These are phyloP conservation scores for Troides oblongomaculatus DNA, from an alignment of 2,888 invertebrate genomes.

Conservation along the genomic window DNA sequence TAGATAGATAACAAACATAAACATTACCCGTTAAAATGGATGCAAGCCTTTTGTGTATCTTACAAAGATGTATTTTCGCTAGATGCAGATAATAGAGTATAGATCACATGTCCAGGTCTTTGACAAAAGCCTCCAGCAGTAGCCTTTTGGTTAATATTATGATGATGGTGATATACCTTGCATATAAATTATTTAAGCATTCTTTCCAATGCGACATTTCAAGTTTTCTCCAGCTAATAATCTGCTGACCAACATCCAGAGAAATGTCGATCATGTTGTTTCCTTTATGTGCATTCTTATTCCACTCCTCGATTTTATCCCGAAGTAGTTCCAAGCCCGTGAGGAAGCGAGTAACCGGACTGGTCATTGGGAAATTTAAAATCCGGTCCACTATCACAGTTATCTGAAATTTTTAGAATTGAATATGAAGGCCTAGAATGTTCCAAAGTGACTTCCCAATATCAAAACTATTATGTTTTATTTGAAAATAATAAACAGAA, in stretches of 20 bases:
- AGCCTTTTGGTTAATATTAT: too few relatives aligned
- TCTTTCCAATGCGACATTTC: constrained; percentile 94
- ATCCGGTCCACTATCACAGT: constrained; percentile 83
- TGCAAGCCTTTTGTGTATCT: too few relatives aligned
- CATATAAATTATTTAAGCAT: constrained; percentile 84
- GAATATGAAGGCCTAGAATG: too few relatives aligned
- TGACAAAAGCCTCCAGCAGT: too few relatives aligned
- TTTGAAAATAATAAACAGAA: too few relatives aligned
- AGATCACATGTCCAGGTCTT: too few relatives aligned
- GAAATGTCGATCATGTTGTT: constrained; percentile 89
- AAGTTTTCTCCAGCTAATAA: constrained; percentile 94
- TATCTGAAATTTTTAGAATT: constrained; percentile 71
- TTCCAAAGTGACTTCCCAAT: too few relatives aligned
- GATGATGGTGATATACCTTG: constrained; percentile 64
- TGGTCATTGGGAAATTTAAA: constrained; percentile 85
- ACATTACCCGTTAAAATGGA: too few relatives aligned
- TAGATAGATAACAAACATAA: too few relatives aligned
- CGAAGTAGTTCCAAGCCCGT: constrained; percentile 94
- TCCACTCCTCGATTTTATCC: constrained; percentile 93
- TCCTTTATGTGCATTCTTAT: constrained; percentile 91
- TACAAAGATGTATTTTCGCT: too few relatives aligned
- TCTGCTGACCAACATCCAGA: constrained; percentile 87
- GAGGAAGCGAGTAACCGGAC: constrained; percentile 92
- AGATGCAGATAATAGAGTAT: too few relatives aligned
- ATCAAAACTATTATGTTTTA: too few relatives aligned